phyloP scores from a whole-genome alignment of 2,113 vertebrate genomes.

The Orientallactaga bullata region DNA sequence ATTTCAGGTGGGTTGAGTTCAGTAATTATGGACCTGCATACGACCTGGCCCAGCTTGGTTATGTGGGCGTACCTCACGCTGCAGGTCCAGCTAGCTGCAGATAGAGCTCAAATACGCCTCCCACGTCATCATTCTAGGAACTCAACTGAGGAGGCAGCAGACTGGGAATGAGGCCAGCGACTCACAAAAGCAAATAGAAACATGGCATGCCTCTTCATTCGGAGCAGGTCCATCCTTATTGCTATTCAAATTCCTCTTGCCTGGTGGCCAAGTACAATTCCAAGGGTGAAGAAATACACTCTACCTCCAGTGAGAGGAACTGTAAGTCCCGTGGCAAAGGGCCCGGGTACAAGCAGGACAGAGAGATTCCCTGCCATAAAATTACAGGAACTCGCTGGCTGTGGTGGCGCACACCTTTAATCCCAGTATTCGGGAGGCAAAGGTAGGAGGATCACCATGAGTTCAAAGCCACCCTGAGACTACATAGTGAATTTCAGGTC shows the following conservation, averaged over 20 bases:
- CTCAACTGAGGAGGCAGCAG: neutral
- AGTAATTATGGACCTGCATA: neutral
- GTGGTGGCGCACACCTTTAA: no score
- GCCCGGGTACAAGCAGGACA: neutral
- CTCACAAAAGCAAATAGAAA: neutral
- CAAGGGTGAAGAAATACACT: neutral
- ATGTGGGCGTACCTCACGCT: neutral
- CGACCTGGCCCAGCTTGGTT: neutral
- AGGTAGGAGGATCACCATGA: no score
- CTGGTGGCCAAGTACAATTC: neutral
- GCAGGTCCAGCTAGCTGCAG: neutral
- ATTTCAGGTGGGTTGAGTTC: neutral
- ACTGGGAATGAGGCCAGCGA: neutral
- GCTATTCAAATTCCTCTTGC: neutral
- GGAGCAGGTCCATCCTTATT: neutral
- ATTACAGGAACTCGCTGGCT: neutral
- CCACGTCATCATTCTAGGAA: neutral
- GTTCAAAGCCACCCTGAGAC: no score
- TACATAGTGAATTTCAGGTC: no score
- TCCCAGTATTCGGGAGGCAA: no score
- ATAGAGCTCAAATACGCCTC: neutral
- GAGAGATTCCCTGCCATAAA: neutral
- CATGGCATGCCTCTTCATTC: neutral
- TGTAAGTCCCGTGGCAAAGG: neutral
- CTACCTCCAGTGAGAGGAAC: neutral